These are phyloP conservation scores for Oscheius onirici DNA, from an alignment of 2,888 invertebrate species.

Conservation along the genomic window DNA sequence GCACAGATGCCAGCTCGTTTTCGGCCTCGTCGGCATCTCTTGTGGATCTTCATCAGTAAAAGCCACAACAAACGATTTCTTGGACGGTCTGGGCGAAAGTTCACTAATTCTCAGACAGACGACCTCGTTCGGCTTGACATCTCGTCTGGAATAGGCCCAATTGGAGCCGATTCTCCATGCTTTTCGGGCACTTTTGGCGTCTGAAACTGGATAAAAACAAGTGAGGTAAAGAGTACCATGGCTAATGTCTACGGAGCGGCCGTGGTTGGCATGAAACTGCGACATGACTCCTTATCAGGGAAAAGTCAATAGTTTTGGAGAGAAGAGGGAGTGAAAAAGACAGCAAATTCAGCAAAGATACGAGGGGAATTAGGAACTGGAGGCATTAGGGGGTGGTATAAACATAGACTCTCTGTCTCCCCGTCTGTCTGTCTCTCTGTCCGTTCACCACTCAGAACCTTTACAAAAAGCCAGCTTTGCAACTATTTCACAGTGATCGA, in stretches of 20 bases:
- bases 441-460: no score
- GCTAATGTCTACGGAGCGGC: conserved; percentile 14
- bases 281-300: conserved; percentile 29
- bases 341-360: not conserved
- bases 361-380: not conserved
- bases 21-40: conserved; percentile 24
- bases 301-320: conserved; percentile 8
- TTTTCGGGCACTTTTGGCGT: conserved; percentile 22
- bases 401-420: no score
- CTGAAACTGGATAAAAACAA: conserved; percentile 8
- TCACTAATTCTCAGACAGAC: conserved; percentile 21
- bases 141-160: conserved; percentile 24
- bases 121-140: conserved; percentile 30
- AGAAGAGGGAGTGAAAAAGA: not conserved
- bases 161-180: conserved; percentile 15
- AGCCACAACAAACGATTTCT: conserved; percentile 1
- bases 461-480: no score
- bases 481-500: no score
- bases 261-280: conserved; percentile 26
- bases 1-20: conserved; percentile 24
- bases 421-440: not conserved
- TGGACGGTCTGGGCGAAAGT: not conserved
- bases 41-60: conserved; percentile 32
- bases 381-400: no score
- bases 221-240: not conserved